Conservation (phyloP, 2,888 invertebrate genomes). For the Heterodera filipjevi region DNA sequence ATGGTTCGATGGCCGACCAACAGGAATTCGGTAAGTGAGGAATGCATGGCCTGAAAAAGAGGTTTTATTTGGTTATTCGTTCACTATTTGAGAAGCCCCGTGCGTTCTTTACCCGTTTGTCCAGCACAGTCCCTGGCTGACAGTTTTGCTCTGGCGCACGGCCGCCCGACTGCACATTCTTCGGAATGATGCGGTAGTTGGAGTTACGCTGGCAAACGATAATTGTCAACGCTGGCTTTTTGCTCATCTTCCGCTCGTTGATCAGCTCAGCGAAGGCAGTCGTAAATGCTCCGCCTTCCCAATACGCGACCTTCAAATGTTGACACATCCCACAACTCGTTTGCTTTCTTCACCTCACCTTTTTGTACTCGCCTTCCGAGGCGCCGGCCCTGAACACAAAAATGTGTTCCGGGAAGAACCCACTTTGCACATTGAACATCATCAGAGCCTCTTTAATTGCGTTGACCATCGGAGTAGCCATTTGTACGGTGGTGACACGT, state of each 20-base stretch:
- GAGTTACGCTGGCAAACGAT: slow-evolving; percentile 45
- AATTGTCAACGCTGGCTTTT: slow-evolving; percentile 36
- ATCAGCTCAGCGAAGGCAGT: slow-evolving; percentile 29
- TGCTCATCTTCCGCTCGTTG: background rate
- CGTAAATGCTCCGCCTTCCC: slow-evolving; percentile 27
- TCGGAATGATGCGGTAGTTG: slow-evolving; percentile 44
- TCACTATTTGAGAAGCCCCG: background rate
- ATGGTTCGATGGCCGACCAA: slow-evolving; percentile 43
- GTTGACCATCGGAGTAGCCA: slow-evolving; percentile 25
- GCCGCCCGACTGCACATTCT: slow-evolving; percentile 10
- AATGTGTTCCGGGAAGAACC: slow-evolving; percentile 41
- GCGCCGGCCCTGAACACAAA: slow-evolving; percentile 48
- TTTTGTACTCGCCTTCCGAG: slow-evolving; percentile 47
- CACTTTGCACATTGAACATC: slow-evolving; percentile 14
- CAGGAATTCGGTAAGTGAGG: slow-evolving; percentile 45
- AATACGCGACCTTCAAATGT: slow-evolving; percentile 33
- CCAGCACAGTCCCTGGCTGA: slow-evolving; percentile 43
- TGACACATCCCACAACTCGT: background rate
- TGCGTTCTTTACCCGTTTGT: slow-evolving; percentile 18
- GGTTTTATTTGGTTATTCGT: background rate
- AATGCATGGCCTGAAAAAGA: slow-evolving; percentile 33
- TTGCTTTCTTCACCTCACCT: slow-evolving; percentile 31
- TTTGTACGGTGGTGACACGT: slow-evolving; percentile 31
- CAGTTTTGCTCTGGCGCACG: slow-evolving; percentile 41
- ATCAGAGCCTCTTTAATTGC: slow-evolving; percentile 32